Conservation (phyloP, 2,113 vertebrate species). For the Thryonomys swinderianus region DNA sequence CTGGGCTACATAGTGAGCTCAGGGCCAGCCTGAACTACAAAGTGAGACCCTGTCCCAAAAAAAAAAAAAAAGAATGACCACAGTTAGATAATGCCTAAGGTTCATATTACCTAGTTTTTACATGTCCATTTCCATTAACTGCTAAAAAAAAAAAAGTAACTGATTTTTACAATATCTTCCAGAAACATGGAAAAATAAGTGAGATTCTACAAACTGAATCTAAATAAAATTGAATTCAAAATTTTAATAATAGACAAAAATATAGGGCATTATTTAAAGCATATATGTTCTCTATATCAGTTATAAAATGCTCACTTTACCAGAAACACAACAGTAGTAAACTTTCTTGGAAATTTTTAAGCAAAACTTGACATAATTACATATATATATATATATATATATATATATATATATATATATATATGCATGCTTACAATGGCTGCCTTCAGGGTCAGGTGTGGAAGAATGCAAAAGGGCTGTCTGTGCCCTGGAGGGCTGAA, state of each 20-base stretch:
- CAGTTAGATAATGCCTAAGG: background rate
- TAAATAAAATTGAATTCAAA: conserved; percentile 4
- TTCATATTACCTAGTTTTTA: background rate
- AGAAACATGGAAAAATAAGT: conserved; percentile 6
- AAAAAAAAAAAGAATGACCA: background rate
- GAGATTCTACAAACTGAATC: conserved; percentile 21
- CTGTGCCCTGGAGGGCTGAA: background rate
- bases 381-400: too few relatives aligned
- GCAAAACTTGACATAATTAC: conserved; percentile 13
- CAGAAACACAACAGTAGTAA: conserved; percentile 9
- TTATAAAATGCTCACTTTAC: conserved; percentile 18
- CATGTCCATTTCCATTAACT: background rate
- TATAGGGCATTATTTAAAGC: conserved; percentile 29
- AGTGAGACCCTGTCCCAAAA: too few relatives aligned
- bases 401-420: background rate
- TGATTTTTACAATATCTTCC: background rate
- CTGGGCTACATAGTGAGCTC: too few relatives aligned
- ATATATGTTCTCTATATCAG: background rate
- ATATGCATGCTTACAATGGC: background rate
- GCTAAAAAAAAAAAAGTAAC: conserved; percentile 14
- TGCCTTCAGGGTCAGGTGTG: background rate
- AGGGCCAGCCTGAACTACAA: too few relatives aligned
- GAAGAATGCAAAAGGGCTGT: background rate
- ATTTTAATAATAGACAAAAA: conserved; percentile 18
- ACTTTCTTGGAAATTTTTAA: background rate